Evolutionary conservation across 2,113 vertebrate species (phyloP), one percentile per base, ranked within the genome.

Genomic region (Anhinga rufa): DNA sequence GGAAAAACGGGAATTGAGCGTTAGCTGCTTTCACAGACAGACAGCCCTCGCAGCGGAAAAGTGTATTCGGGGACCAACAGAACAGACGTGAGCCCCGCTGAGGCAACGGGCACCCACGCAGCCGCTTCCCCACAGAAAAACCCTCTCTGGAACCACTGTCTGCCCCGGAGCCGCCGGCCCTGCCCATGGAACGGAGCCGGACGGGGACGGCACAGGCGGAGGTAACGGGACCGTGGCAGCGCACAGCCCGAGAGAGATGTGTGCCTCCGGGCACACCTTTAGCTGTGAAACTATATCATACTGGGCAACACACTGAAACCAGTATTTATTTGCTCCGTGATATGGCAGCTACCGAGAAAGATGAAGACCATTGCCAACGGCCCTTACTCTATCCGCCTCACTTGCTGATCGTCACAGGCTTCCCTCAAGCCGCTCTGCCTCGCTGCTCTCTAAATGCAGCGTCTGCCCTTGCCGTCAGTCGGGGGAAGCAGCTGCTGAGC

Each of bases 21-120:
- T 98, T 71, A 98, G 95, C 31, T 2, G 14, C 77, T 64, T 14
- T 8, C 60, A 31, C 40, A 38, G 65, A 21, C 76, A 49, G n/a
- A 31, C 10, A 15, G 86, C 60, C n/a, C 74, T 48, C 14, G 3
- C 5, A 0, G 1, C 0, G 40, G 71, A 12, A 3, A 2, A 1
- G 76, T 1, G 20, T 3, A 1, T 6, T 19, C 22, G 4, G 80
- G 58, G 64, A 28, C 60, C 34, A 5, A 15, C 55, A 2, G 20
- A 2, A 10, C 9, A 38, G 18, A 19, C 38, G 0, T 0, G 4
- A 49, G 46, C 36, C 29, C 72, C 4, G 19, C 76, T 4, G 21
- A 0, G 8, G 36, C 44, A 17, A 48, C 6, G 9, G 74, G 21
- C 5, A 2, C 58, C 52, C 76, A 64, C 24, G 34, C 44, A 38